Conservation (phyloP, 2,797 vertebrate species). For the Lacerta viridis region DNA sequence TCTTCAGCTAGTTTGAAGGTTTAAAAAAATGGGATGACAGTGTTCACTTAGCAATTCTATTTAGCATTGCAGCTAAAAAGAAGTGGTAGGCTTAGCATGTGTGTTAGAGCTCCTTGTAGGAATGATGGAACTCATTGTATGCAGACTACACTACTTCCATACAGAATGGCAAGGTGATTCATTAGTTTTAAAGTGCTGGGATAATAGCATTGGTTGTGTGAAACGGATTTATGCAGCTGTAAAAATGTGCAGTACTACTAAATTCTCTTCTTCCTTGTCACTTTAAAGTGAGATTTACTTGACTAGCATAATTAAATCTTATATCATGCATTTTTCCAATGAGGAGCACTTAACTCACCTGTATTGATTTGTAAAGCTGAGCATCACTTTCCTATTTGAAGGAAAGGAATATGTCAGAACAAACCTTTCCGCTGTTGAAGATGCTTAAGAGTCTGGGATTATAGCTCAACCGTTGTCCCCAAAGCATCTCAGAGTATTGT, state of each 20-base stretch:
- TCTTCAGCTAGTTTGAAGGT: conserved; percentile 7
- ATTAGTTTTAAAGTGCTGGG: conserved; percentile 66
- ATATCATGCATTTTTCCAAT: conserved; percentile 63
- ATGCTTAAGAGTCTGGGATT: neutral
- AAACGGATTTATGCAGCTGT: conserved; percentile 62
- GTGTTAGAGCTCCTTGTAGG: conserved; percentile 19
- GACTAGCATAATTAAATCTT: conserved; percentile 65
- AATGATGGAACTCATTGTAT: neutral
- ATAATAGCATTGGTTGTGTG: conserved; percentile 66
- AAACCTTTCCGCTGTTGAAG: neutral
- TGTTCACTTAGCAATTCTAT: neutral
- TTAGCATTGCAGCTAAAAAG: neutral
- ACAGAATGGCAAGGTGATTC: conserved; percentile 50
- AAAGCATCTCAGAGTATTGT: conserved; percentile 9
- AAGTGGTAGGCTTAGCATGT: neutral
- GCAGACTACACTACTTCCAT: conserved; percentile 47
- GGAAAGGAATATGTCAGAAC: conserved; percentile 32
- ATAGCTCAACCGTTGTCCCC: neutral
- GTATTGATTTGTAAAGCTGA: conserved; percentile 58
- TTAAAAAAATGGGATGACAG: neutral
- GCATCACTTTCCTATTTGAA: conserved; percentile 51
- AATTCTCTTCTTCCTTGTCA: conserved; percentile 66
- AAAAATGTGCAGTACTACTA: conserved; percentile 60
- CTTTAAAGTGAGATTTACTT: conserved; percentile 70
- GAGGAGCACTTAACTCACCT: conserved; percentile 60